Percentiles rank a stretch among this genome's conserved stretches.
phyloP scores from a whole-genome alignment of 2,113 vertebrate species.

The Bungarus multicinctus region DNA sequence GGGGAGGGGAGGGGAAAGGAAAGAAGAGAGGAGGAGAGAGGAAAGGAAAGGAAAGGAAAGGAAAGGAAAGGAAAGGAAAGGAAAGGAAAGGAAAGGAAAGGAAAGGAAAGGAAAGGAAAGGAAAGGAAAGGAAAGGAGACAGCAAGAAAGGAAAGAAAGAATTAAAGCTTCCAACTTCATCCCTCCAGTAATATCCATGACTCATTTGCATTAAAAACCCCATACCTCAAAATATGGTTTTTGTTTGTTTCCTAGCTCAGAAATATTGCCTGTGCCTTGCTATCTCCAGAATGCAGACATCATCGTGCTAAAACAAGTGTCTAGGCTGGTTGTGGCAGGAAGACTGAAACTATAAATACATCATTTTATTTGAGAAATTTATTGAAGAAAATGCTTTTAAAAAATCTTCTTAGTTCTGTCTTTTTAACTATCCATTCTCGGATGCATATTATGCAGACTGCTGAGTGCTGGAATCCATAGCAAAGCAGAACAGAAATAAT shows the following conservation, averaged over 20 bases:
- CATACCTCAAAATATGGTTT: neutral
- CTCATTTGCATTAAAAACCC: neutral
- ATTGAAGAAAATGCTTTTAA: neutral
- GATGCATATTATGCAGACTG: neutral
- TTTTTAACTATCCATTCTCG: neutral
- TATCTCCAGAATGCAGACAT: neutral
- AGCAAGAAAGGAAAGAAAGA: neutral
- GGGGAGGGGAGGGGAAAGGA: accelerated
- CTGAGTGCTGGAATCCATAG: neutral
- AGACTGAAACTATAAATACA: neutral
- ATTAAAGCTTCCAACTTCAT: neutral
- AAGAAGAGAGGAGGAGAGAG: accelerated
- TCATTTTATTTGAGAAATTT: neutral
- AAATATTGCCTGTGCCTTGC: neutral
- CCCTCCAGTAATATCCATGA: neutral
- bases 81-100: too few species aligned
- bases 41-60: too few species aligned
- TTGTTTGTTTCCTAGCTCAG: neutral
- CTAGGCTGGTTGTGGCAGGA: neutral
- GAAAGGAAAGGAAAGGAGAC: neutral
- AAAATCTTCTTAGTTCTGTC: neutral
- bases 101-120: accelerated
- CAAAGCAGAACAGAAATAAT: neutral
- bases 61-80: neutral
- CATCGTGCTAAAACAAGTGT: neutral